These are phyloP conservation scores for Lapara coniferarum DNA, from an alignment of 2,888 invertebrate species.

Conservation along the genomic window DNA sequence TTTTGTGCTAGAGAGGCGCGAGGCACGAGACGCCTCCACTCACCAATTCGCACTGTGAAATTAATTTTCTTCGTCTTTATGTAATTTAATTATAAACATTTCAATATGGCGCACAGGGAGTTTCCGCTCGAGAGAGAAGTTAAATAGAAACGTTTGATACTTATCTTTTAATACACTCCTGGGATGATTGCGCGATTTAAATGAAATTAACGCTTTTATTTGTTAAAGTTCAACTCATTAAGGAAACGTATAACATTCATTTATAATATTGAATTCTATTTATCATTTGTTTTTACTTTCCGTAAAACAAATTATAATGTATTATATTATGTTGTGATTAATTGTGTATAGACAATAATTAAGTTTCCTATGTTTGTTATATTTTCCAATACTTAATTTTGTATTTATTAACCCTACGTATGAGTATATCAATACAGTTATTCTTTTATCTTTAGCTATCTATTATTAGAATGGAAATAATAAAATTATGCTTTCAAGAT, in stretches of 20 bases:
- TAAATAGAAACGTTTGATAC: slow-evolving; percentile 84
- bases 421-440: too few relatives aligned
- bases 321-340: too few relatives aligned
- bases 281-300: neutral
- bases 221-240: slow-evolving; percentile 32
- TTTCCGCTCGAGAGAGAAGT: slow-evolving; percentile 79
- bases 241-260: neutral
- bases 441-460: neutral
- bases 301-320: too few relatives aligned
- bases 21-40: slow-evolving; percentile 47
- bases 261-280: neutral
- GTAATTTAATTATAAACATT: slow-evolving; percentile 85
- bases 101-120: slow-evolving; percentile 83
- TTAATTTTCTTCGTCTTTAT: slow-evolving; percentile 85
- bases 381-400: too few relatives aligned
- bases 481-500: slow-evolving; percentile 10
- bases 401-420: too few relatives aligned
- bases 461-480: neutral
- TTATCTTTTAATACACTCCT: slow-evolving; percentile 82
- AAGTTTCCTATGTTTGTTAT: too few relatives aligned
- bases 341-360: too few relatives aligned
- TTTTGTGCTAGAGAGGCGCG: slow-evolving; percentile 61
- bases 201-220: slow-evolving; percentile 54
- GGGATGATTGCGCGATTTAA: slow-evolving; percentile 77
- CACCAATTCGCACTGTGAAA: slow-evolving; percentile 82